Evolutionary conservation across 1,140 invertebrate species (phyloP).

Genomic region (Leptinotarsa lineolata): DNA sequence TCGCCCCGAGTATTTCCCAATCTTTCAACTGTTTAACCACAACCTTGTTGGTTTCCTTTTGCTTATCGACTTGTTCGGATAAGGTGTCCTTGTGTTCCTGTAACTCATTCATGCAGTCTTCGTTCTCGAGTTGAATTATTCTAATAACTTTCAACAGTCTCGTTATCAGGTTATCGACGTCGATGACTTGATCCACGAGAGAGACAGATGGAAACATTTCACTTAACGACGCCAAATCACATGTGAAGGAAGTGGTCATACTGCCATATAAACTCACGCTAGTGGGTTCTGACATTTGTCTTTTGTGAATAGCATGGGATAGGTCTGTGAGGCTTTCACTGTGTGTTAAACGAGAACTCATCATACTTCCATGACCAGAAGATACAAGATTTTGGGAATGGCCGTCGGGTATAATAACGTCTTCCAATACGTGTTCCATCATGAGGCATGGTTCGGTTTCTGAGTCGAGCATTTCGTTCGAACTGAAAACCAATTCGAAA

Average conservation of each 20-base stretch:
- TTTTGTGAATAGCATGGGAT: slow-evolving; percentile 66
- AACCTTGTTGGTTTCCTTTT: slow-evolving; percentile 53
- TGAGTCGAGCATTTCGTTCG: slow-evolving; percentile 71
- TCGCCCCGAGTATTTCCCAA: slow-evolving; percentile 60
- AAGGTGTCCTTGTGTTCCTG: slow-evolving; percentile 60
- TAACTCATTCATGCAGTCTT: slow-evolving; percentile 67
- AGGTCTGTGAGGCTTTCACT: slow-evolving; percentile 69
- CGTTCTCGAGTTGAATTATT: slow-evolving; percentile 71
- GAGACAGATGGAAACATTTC: slow-evolving; percentile 54
- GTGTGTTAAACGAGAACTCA: slow-evolving; percentile 49
- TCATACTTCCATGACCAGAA: slow-evolving; percentile 56
- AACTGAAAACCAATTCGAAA: slow-evolving; percentile 31
- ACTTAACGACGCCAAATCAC: slow-evolving; percentile 56
- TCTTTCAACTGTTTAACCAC: slow-evolving; percentile 60
- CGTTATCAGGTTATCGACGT: slow-evolving; percentile 74
- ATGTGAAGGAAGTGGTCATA: slow-evolving; percentile 48
- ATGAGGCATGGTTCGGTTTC: slow-evolving; percentile 79
- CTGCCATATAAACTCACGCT: slow-evolving; percentile 42
- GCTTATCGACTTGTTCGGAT: slow-evolving; percentile 49
- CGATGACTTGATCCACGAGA: slow-evolving; percentile 74
- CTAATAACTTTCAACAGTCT: slow-evolving; percentile 73
- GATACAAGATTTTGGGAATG: slow-evolving; percentile 73
- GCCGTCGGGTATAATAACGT: slow-evolving; percentile 67
- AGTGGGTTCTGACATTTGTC: slow-evolving; percentile 64
- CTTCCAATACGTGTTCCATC: slow-evolving; percentile 74